Evolutionary conservation across 2,888 invertebrate species (phyloP).

Genomic region (Drosophila sordidula): DNA sequence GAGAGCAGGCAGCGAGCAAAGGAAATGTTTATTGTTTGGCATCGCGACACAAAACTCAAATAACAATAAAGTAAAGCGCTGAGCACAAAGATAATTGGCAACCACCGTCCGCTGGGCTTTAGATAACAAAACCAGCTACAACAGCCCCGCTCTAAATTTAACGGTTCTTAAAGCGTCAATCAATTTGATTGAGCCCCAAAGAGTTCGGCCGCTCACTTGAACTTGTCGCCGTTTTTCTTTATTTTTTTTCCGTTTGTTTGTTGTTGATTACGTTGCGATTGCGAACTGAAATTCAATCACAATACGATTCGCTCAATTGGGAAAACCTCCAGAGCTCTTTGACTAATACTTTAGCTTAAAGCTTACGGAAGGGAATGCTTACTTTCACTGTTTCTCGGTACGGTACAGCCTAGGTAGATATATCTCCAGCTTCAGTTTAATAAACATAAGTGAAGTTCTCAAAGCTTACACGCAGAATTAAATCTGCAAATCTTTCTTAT

Average conservation of each 20-base stretch:
- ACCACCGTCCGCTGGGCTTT: slow-evolving; percentile 53
- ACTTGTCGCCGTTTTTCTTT: slow-evolving; percentile 24
- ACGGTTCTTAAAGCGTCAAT: slow-evolving; percentile 67
- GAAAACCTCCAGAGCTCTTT: slow-evolving; percentile 6
- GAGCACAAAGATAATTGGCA: slow-evolving; percentile 64
- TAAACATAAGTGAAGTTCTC: too few relatives aligned
- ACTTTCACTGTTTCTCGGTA: neutral
- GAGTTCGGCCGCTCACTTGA: slow-evolving; percentile 28
- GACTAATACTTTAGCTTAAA: neutral
- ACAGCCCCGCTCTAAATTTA: slow-evolving; percentile 36
- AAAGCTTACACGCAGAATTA: too few relatives aligned
- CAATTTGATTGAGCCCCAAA: slow-evolving; percentile 72
- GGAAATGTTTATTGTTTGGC: slow-evolving; percentile 51
- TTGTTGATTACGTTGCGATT: slow-evolving; percentile 25
- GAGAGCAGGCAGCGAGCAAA: slow-evolving; percentile 32
- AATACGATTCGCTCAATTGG: slow-evolving; percentile 34
- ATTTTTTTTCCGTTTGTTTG: slow-evolving; percentile 6
- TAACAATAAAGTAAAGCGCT: slow-evolving; percentile 51
- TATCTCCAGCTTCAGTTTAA: too few relatives aligned
- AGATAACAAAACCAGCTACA: slow-evolving; percentile 41
- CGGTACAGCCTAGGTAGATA: neutral
- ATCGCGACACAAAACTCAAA: slow-evolving; percentile 56
- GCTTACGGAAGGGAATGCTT: neutral
- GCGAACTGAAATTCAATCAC: slow-evolving; percentile 28
- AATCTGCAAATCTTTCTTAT: too few relatives aligned